Conservation (phyloP, 2,888 invertebrate species). For the Cerastis rubricosa region DNA sequence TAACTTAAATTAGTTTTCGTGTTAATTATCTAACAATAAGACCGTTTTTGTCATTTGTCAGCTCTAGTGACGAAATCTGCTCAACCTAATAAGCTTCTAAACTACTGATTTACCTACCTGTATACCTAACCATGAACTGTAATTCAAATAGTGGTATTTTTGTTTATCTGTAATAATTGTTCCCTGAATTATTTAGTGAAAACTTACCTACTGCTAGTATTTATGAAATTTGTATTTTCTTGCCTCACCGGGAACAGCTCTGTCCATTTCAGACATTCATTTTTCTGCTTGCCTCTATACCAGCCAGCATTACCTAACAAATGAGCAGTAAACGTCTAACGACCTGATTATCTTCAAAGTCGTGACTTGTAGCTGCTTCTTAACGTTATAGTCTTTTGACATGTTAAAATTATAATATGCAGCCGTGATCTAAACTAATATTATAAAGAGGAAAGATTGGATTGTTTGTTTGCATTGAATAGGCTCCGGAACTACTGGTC, state of each 20-base stretch:
- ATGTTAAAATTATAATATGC: neutral
- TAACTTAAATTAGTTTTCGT: neutral
- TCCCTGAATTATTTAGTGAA: neutral
- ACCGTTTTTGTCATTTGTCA: neutral
- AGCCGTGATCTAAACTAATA: no score
- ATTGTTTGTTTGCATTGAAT: no score
- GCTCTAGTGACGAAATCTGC: neutral
- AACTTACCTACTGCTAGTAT: no score
- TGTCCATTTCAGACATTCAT: slow-evolving; percentile 14
- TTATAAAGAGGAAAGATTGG: no score
- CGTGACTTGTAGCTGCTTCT: slow-evolving; percentile 26
- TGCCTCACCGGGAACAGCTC: no score
- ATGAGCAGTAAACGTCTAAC: slow-evolving; percentile 34
- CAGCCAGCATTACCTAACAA: slow-evolving; percentile 20
- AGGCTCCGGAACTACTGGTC: no score
- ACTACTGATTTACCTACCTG: neutral
- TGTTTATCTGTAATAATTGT: neutral
- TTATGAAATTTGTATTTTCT: no score
- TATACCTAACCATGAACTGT: neutral
- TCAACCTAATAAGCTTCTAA: neutral
- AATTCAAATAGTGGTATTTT: neutral
- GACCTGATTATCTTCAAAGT: slow-evolving; percentile 30
- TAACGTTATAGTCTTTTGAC: slow-evolving; percentile 29
- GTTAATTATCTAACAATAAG: neutral
- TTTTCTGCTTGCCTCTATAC: neutral